A percentile compares a stretch with the other conserved stretches of the same genome.
Evolutionary conservation across 2,888 invertebrate genomes (phyloP).

Genomic region (Teleogryllus oceanicus): DNA sequence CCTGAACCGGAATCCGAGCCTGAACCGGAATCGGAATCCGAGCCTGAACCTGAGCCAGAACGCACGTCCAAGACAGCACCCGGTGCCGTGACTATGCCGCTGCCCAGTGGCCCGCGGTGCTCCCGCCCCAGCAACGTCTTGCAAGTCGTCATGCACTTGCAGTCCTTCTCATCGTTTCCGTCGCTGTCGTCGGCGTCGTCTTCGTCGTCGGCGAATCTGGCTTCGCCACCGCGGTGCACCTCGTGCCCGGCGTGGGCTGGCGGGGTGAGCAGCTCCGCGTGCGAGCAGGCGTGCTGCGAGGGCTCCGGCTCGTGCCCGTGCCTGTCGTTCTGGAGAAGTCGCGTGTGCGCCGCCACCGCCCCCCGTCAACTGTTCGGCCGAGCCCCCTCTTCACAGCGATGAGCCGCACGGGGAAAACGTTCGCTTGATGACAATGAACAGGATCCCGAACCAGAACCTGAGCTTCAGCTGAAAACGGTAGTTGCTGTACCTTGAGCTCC

Average conservation of each 20-base stretch:
- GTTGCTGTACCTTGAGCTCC: too few species aligned
- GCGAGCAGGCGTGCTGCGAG: not conserved
- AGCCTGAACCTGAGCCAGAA: conserved; percentile 12
- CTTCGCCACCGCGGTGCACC: not conserved
- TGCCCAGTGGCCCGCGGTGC: not conserved
- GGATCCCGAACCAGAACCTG: too few species aligned
- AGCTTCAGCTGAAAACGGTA: too few species aligned
- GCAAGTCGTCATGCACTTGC: not conserved
- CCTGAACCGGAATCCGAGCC: not conserved
- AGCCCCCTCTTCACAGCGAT: too few species aligned
- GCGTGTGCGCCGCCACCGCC: too few species aligned
- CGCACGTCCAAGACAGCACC: too few species aligned
- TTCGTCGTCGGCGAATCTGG: not conserved
- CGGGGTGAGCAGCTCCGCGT: not conserved
- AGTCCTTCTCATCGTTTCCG: not conserved
- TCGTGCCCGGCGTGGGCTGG: not conserved
- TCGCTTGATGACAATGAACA: too few species aligned
- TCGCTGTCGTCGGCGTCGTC: not conserved
- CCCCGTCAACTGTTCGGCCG: too few species aligned
- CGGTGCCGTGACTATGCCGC: not conserved
- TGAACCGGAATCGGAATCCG: not conserved
- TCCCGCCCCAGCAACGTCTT: not conserved
- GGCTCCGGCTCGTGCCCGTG: not conserved
- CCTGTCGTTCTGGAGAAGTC: not conserved
- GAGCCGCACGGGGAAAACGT: too few species aligned